These are phyloP conservation scores for Mustela lutreola DNA, from an alignment of 2,113 vertebrate genomes.

Conservation along the genomic window DNA sequence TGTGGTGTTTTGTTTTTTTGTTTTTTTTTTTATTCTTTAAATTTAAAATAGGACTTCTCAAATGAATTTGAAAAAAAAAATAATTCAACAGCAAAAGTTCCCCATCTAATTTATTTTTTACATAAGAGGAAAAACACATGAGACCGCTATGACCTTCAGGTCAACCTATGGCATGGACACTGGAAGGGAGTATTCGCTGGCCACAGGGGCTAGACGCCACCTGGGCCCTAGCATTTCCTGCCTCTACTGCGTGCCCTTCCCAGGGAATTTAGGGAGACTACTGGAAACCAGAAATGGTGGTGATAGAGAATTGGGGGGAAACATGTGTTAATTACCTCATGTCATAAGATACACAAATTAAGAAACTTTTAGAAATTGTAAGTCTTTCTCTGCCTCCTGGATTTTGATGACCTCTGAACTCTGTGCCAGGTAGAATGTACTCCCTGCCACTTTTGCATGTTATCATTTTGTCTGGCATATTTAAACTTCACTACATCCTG, in stretches of 20 bases:
- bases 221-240: neutral
- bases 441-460: neutral
- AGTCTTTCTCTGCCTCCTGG: neutral
- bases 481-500: neutral
- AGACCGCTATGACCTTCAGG: neutral
- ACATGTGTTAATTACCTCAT: neutral
- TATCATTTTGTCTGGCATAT: neutral
- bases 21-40: neutral
- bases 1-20: no score
- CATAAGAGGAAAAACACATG: neutral
- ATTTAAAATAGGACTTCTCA: constrained; percentile 4
- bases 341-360: neutral
- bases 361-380: neutral
- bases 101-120: neutral
- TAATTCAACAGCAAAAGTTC: neutral
- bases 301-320: neutral
- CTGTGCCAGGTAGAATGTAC: neutral
- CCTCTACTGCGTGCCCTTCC: neutral
- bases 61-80: neutral
- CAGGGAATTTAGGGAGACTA: neutral
- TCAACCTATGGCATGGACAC: neutral
- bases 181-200: neutral
- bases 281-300: neutral
- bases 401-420: neutral
- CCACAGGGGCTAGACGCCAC: neutral